Evolutionary conservation across 2,888 invertebrate genomes (phyloP), one percentile per base, ranked within the genome.

Genomic region (Trichacis sp.): DNA sequence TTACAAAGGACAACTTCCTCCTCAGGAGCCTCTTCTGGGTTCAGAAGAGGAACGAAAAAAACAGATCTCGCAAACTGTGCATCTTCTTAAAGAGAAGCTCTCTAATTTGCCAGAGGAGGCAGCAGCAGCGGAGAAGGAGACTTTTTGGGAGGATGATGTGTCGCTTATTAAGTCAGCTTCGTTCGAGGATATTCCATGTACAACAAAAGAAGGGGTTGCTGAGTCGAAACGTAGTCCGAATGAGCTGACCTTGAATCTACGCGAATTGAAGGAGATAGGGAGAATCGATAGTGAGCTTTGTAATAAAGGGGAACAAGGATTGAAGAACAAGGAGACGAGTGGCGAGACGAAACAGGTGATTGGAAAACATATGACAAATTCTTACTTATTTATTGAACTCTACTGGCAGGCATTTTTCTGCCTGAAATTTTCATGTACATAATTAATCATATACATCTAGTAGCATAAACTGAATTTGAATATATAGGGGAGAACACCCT

Each of bases 31-130:
- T 6, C 46, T 75, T 9, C 74, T 73, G n/a, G 84, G 83, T 1
- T 83, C 83, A 0, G 81, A 82, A 46, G 83, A 83, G 45, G 84
- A 84, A 58, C 75, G 83, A 0, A 73, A 75, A 15, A 75, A 76
- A 18, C 83, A 81, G 33, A 83, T 84, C 55, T 75, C 73, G 1
- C 77, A 82, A 33, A 77, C 82, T 1, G 84, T 80, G 0, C 79
- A 82, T 33, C 78, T 77, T 45, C 61, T 84, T 0, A 83, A 83
- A 40, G 76, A 77, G 1, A 81, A 78, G 29, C 62, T 83, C 15
- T 80, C 77, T 0, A 65, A 65, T 1, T 76, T 78, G 5, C 73
- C 73, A 0, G 73, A 72, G 1, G 75, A 76, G n/a, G n/a, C n/a
- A n/a, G n/a, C n/a, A n/a, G n/a, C n/a, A n/a, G n/a, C n/a, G n/a